A percentile compares a stretch with the other conserved stretches of the same genome.
Evolutionary conservation across 2,888 invertebrate genomes (phyloP).

Genomic region (Calameuta filiformis): DNA sequence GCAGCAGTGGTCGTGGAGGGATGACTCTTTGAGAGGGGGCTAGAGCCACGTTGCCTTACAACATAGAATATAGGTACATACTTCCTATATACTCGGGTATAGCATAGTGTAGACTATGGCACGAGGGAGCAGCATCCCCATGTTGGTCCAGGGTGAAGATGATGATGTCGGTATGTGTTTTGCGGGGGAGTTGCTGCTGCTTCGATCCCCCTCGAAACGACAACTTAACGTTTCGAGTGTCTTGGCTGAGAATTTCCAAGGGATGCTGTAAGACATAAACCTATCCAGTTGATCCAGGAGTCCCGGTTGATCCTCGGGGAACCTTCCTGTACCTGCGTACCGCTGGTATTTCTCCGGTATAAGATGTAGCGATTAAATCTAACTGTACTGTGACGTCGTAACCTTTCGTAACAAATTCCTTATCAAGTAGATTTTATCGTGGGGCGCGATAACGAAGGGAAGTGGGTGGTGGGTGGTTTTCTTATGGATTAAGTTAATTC

Average conservation of each 20-base stretch:
- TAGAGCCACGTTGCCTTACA: constrained; percentile 34
- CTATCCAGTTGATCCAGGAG: not conserved
- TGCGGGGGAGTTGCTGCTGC: constrained; percentile 2
- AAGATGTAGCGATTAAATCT: not conserved
- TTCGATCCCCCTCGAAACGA: not conserved
- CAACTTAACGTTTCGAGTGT: not conserved
- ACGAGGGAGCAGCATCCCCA: not conserved
- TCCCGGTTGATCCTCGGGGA: not conserved
- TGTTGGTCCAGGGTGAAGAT: constrained; percentile 26
- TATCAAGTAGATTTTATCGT: not conserved
- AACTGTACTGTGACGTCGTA: not conserved
- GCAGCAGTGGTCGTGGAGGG: constrained; percentile 28
- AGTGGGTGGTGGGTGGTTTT: too few relatives aligned
- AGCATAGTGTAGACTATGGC: too few relatives aligned
- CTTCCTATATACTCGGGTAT: not conserved
- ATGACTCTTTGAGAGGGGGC: constrained; percentile 11
- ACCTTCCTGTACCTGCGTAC: not conserved
- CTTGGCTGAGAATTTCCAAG: not conserved
- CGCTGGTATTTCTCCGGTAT: not conserved
- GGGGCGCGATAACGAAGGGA: too few relatives aligned
- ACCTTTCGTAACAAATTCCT: not conserved
- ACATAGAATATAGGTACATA: constrained; percentile 17
- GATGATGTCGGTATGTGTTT: constrained; percentile 30
- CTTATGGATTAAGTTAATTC: too few relatives aligned
- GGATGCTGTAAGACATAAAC: not conserved